These are phyloP conservation scores for Tribolium castaneum DNA, from an alignment of 1,140 invertebrate genomes.

Conservation along the genomic window DNA sequence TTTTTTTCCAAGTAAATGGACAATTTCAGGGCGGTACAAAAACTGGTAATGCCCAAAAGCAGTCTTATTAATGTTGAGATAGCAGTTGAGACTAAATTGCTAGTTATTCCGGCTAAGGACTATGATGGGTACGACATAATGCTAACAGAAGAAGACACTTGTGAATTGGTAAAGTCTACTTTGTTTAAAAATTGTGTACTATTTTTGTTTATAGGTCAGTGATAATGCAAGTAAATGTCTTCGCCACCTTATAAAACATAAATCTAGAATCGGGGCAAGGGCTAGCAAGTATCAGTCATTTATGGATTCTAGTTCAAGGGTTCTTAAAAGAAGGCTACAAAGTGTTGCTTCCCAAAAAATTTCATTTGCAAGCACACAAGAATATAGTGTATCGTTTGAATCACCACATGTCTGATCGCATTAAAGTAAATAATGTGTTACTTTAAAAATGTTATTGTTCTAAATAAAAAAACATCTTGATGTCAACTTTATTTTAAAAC, in stretches of 20 bases:
- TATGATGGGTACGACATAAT: constrained; percentile 34
- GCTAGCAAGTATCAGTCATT: neutral
- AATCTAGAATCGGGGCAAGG: neutral
- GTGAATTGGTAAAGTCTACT: neutral
- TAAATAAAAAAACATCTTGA: no score
- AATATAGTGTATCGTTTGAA: no score
- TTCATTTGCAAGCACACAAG: neutral
- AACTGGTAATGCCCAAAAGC: neutral
- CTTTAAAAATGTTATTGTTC: no score
- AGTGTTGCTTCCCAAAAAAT: neutral
- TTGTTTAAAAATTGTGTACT: no score
- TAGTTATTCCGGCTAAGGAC: constrained; percentile 24
- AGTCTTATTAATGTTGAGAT: neutral
- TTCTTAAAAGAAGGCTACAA: neutral
- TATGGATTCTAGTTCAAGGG: neutral
- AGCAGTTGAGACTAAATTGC: neutral
- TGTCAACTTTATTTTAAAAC: no score
- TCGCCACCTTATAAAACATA: neutral
- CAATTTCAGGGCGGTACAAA: constrained; percentile 23
- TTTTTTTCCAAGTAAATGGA: neutral
- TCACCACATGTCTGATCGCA: no score
- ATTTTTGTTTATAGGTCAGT: neutral
- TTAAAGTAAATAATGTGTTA: no score
- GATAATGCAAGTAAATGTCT: neutral
- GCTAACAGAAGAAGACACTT: neutral